Conservation (phyloP, 53 echinoderm and acorn worm genomes). For the Echinometra lucunter region DNA sequence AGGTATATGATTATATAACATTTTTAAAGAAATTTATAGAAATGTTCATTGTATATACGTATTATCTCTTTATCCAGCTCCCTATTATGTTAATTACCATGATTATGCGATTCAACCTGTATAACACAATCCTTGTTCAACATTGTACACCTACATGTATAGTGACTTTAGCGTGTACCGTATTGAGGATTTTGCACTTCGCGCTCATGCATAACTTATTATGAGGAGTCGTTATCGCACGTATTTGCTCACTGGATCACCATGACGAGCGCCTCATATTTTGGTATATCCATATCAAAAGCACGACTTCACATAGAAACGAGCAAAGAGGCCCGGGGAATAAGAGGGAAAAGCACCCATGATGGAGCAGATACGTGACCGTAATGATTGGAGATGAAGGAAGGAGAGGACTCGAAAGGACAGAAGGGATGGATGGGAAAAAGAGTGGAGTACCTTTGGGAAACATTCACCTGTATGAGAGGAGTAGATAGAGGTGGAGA, state of each 20-base stretch:
- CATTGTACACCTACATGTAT: not conserved
- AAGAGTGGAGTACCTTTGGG: not conserved
- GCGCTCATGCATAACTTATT: conserved; percentile 41
- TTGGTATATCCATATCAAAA: conserved; percentile 52
- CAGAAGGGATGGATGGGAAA: not conserved
- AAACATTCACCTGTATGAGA: not conserved
- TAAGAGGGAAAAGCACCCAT: not conserved
- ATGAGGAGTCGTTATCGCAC: conserved; percentile 21
- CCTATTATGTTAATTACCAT: no score
- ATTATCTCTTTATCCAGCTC: no score
- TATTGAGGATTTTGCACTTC: not conserved
- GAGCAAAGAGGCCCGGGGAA: not conserved
- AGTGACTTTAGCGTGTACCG: not conserved
- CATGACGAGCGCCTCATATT: not conserved
- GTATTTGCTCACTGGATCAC: conserved; percentile 32
- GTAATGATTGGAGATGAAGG: not conserved
- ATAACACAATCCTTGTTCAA: not conserved
- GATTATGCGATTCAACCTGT: not conserved
- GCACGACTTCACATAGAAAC: conserved; percentile 16
- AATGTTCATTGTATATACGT: no score
- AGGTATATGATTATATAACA: no score
- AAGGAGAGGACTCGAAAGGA: not conserved
- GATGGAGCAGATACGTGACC: conserved; percentile 9
- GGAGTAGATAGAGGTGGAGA: not conserved
- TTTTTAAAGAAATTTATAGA: no score